Evolutionary conservation across 2,888 invertebrate genomes (phyloP).

Genomic region (Koerneria pararmatus): DNA sequence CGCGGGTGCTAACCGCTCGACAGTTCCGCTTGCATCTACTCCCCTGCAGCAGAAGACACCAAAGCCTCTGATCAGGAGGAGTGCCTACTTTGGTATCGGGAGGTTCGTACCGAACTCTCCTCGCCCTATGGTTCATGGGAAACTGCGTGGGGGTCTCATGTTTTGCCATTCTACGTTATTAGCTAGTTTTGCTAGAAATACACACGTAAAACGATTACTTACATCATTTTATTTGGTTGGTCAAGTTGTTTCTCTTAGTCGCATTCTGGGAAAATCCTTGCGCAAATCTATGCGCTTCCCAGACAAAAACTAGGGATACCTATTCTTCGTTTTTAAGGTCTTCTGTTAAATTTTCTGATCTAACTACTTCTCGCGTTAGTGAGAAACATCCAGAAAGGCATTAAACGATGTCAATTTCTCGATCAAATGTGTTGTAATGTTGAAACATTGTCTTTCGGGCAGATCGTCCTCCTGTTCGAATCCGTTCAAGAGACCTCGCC

Average conservation of each 20-base stretch:
- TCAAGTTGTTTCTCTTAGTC: background rate
- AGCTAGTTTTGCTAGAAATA: too few relatives aligned
- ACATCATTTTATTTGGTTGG: too few relatives aligned
- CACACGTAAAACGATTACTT: too few relatives aligned
- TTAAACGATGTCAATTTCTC: too few relatives aligned
- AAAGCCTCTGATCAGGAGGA: constrained; percentile 5
- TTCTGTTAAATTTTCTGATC: background rate
- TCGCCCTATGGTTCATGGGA: too few relatives aligned
- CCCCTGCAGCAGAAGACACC: constrained; percentile 3
- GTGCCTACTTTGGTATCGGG: constrained; percentile 18
- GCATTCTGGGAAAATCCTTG: background rate
- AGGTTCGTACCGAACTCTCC: too few relatives aligned
- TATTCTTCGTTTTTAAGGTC: background rate
- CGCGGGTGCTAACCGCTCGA: too few relatives aligned
- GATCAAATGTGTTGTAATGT: too few relatives aligned
- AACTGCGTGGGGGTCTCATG: too few relatives aligned
- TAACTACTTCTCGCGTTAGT: background rate
- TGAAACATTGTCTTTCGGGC: background rate
- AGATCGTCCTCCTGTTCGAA: constrained; percentile 12
- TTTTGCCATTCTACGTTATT: too few relatives aligned
- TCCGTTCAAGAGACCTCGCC: constrained; percentile 24
- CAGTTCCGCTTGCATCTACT: too few relatives aligned
- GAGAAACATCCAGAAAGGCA: too few relatives aligned
- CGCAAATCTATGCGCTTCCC: background rate
- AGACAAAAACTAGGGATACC: background rate